Percentiles rank a stretch among this genome's conserved stretches.
Conservation (phyloP, 2,888 invertebrate species). For the Pyrrhia umbra region DNA sequence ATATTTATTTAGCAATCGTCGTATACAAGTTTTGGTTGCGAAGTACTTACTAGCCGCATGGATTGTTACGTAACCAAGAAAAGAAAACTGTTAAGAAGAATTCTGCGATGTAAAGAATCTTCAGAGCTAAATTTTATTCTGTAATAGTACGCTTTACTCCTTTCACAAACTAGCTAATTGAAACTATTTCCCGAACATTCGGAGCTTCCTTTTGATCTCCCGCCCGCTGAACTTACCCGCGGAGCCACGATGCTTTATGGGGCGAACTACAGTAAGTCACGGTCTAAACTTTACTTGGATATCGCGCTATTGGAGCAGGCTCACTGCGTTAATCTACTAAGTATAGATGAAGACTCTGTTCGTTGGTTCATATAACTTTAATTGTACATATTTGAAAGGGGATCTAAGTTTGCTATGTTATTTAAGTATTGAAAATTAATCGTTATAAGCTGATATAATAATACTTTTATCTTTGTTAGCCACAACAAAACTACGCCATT, state of each 20-base stretch:
- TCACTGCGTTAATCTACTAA: constrained; percentile 53
- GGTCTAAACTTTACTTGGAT: constrained; percentile 54
- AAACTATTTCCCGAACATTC: constrained; percentile 73
- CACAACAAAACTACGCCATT: neutral
- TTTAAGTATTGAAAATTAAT: neutral
- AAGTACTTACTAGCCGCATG: too few species aligned
- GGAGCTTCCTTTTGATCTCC: constrained; percentile 69
- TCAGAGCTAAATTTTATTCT: neutral
- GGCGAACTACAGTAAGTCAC: constrained; percentile 58
- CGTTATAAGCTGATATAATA: neutral
- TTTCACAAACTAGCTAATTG: constrained; percentile 71
- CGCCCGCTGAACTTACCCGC: constrained; percentile 49
- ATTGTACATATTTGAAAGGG: constrained; percentile 25
- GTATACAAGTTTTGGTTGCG: too few species aligned
- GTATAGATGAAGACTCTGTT: constrained; percentile 42
- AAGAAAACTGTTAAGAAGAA: neutral
- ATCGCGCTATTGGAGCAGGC: constrained; percentile 41
- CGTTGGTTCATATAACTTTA: constrained; percentile 35
- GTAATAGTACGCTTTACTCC: constrained; percentile 58
- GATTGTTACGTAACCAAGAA: neutral
- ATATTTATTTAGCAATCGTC: too few species aligned
- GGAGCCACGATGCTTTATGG: constrained; percentile 58
- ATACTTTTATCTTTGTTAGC: neutral
- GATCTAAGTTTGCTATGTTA: neutral
- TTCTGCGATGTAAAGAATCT: neutral